phyloP scores from a whole-genome alignment of 1,140 invertebrate genomes.

The Drosophila nigromelanica region DNA sequence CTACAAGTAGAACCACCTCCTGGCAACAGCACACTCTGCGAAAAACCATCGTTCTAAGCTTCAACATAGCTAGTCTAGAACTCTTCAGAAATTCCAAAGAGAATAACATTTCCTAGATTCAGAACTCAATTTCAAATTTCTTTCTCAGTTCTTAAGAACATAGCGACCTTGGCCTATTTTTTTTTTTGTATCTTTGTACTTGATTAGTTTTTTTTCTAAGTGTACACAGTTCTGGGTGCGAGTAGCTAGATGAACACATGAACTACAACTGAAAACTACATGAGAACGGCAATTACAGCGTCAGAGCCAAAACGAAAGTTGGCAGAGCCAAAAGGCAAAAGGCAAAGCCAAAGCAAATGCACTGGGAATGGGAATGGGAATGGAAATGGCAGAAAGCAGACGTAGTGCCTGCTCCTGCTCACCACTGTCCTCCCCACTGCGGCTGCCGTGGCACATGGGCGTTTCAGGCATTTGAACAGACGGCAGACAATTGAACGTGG shows the following conservation, averaged over 20 bases:
- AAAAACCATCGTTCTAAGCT: not conserved
- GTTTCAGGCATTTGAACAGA: conserved; percentile 56
- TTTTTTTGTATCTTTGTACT: too few relatives aligned
- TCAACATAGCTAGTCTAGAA: not conserved
- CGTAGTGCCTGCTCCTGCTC: conserved; percentile 17
- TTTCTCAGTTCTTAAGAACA: too few relatives aligned
- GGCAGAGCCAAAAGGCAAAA: conserved; percentile 14
- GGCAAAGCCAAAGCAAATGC: conserved; percentile 3
- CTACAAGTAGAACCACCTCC: not conserved
- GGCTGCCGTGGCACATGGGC: conserved; percentile 28
- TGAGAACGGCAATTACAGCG: conserved; percentile 55
- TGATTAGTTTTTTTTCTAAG: not conserved
- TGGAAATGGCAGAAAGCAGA: conserved; percentile 2
- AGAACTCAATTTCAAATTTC: too few relatives aligned
- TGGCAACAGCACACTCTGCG: not conserved
- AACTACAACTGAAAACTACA: conserved; percentile 42
- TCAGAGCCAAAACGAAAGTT: conserved; percentile 54
- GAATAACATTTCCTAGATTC: too few relatives aligned
- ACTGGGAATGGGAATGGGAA: not conserved
- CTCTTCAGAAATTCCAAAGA: too few relatives aligned
- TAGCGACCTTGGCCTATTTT: too few relatives aligned
- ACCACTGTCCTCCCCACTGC: not conserved
- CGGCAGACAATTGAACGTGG: conserved; percentile 55
- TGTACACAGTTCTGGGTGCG: conserved; percentile 1
- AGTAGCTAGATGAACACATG: conserved; percentile 13